Evolutionary conservation across 2,113 vertebrate genomes (phyloP).

Genomic region (Alexandromys fortis): DNA sequence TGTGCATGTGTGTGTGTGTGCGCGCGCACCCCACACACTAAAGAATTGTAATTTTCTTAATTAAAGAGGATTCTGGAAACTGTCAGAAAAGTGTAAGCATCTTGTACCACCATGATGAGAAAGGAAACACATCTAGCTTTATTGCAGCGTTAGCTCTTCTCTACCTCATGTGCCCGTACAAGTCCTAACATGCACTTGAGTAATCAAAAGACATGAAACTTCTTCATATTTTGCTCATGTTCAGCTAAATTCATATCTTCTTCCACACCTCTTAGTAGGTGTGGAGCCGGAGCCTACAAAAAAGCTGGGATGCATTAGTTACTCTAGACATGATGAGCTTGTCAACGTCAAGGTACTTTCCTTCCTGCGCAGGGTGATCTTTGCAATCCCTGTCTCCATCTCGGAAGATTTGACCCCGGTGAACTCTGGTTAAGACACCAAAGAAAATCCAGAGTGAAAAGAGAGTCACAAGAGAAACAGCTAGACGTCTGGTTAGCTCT

Average conservation of each 20-base stretch:
- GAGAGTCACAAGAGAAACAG: not conserved
- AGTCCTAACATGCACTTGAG: constrained; percentile 68
- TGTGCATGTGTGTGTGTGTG: too few species aligned
- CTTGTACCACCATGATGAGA: constrained; percentile 14
- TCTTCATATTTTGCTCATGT: constrained; percentile 68
- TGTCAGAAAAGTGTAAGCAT: constrained; percentile 16
- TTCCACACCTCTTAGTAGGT: constrained; percentile 72
- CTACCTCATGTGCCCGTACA: constrained; percentile 18
- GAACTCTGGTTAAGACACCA: not conserved
- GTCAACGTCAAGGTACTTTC: not conserved
- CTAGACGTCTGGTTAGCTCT: not conserved
- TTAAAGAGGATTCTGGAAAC: not conserved
- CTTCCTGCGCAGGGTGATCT: not conserved
- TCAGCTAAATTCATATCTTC: constrained; percentile 64
- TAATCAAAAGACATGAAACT: constrained; percentile 68
- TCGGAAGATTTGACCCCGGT: not conserved
- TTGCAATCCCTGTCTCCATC: not conserved
- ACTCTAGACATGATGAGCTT: not conserved
- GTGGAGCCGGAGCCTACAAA: constrained; percentile 56
- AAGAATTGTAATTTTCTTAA: not conserved
- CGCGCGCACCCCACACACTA: not conserved
- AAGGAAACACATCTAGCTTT: constrained; percentile 38
- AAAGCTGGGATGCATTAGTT: constrained; percentile 35
- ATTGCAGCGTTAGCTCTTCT: constrained; percentile 20
- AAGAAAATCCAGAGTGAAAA: not conserved